These are phyloP conservation scores for Fulica atra DNA, from an alignment of 2,113 vertebrate genomes.

Conservation along the genomic window DNA sequence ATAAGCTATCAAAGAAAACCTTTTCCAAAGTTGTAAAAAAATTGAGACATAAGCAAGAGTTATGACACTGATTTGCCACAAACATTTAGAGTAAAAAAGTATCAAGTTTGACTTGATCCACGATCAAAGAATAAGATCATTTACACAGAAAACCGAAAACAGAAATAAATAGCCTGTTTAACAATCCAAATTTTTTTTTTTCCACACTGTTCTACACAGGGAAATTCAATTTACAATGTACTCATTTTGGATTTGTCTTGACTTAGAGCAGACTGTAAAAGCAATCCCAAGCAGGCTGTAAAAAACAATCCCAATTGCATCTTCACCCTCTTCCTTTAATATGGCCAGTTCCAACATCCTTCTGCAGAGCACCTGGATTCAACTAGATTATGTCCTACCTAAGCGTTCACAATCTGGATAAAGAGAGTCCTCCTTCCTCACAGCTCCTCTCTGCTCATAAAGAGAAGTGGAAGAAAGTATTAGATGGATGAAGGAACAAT, in stretches of 20 bases:
- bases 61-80: background rate
- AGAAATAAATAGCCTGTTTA: background rate
- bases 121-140: background rate
- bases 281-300: background rate
- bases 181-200: background rate
- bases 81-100: background rate
- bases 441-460: background rate
- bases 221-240: background rate
- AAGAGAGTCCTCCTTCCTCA: background rate
- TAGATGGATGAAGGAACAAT: background rate
- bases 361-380: background rate
- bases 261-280: background rate
- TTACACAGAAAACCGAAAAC: background rate
- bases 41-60: background rate
- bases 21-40: background rate
- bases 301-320: background rate
- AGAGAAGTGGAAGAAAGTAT: background rate
- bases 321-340: background rate
- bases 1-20: slow-evolving; percentile 10
- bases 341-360: background rate
- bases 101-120: background rate
- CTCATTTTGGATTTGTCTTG: background rate
- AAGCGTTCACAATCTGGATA: background rate
- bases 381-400: fast-evolving
- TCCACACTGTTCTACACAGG: background rate